Evolutionary conservation across 2,888 invertebrate species (phyloP).

Genomic region (Cosmia trapezina): DNA sequence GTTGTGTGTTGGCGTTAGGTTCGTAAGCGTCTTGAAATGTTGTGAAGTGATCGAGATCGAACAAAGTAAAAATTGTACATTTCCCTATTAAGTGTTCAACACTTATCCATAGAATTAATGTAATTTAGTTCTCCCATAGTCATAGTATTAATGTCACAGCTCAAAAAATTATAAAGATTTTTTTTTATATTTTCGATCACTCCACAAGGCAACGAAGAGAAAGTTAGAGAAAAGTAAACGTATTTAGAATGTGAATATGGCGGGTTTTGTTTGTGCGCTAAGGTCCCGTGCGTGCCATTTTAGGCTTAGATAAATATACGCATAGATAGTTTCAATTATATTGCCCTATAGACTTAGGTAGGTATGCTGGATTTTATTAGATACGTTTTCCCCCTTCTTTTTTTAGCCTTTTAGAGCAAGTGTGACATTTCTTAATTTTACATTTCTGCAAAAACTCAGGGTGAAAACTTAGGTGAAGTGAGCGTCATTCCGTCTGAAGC

Average conservation of each 20-base stretch:
- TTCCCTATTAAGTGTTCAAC: conserved; percentile 55
- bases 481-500: no score
- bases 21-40: conserved; percentile 43
- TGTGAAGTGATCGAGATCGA: conserved; percentile 61
- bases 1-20: conserved; percentile 33
- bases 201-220: conserved; percentile 57
- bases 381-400: conserved; percentile 14
- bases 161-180: conserved; percentile 14
- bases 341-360: conserved; percentile 59
- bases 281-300: conserved; percentile 80
- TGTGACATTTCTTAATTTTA: conserved; percentile 41
- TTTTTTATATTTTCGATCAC: conserved; percentile 58
- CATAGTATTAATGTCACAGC: conserved; percentile 50
- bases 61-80: conserved; percentile 39
- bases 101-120: conserved; percentile 44
- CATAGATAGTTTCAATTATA: conserved; percentile 83
- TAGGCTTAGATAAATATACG: conserved; percentile 83
- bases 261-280: conserved; percentile 78
- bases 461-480: not conserved
- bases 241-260: conserved; percentile 64
- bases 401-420: conserved; percentile 45
- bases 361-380: conserved; percentile 56
- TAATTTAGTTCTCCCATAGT: conserved; percentile 49
- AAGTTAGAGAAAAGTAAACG: conserved; percentile 57
- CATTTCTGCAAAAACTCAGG: not conserved